Percentiles rank a stretch among this genome's conserved stretches.
phyloP scores from a whole-genome alignment of 1,140 invertebrate genomes.

The Rhagoletis pomonella region DNA sequence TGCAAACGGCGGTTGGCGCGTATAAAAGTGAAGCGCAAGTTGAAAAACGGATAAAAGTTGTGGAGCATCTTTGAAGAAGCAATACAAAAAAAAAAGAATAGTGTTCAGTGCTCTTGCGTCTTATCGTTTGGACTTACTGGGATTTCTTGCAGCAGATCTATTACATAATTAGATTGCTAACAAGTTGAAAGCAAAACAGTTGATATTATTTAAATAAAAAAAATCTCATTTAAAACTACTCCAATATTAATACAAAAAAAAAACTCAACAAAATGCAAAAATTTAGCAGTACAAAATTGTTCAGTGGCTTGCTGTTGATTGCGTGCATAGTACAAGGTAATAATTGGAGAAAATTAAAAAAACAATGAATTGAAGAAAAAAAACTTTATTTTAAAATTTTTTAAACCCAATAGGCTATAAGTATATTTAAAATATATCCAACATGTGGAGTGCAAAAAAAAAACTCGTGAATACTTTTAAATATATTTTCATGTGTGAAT shows the following conservation, averaged over 20 bases:
- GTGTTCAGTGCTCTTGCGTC: neutral
- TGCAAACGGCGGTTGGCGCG: constrained; percentile 64
- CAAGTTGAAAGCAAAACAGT: neutral
- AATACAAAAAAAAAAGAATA: neutral
- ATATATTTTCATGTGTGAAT: too few species aligned
- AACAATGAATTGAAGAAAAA: too few species aligned
- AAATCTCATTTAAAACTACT: neutral
- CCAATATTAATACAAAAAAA: neutral
- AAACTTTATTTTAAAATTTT: too few species aligned
- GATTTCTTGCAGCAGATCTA: constrained; percentile 26
- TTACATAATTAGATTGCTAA: neutral
- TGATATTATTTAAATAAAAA: neutral
- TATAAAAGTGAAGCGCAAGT: neutral
- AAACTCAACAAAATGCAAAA: constrained; percentile 26
- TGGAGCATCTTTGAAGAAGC: neutral
- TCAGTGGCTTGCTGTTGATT: constrained; percentile 10
- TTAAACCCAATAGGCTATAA: too few species aligned
- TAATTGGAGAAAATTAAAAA: neutral
- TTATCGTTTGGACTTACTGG: neutral
- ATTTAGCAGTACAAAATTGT: neutral
- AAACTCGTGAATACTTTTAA: too few species aligned
- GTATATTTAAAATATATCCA: too few species aligned
- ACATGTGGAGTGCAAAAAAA: too few species aligned
- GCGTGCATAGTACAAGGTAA: constrained; percentile 43
- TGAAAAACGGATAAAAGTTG: neutral